Evolutionary conservation across 1,140 invertebrate species (phyloP), one percentile per base, ranked within the genome.

Genomic region (Drosophila orosa): DNA sequence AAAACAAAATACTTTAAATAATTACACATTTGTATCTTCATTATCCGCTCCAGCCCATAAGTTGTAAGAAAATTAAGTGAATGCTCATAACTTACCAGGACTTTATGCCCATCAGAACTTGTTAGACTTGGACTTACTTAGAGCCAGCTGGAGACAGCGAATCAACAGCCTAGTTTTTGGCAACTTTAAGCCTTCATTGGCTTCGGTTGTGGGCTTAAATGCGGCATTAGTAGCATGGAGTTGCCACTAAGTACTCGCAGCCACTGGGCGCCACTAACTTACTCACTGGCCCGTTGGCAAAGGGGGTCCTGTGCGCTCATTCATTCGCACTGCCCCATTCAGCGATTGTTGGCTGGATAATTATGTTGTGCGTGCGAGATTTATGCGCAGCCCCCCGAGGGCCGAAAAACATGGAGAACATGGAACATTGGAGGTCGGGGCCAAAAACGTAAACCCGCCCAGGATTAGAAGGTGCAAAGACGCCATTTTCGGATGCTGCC

Each of bases 311-410:
- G 50, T 24, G 44, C 56, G 44, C 60, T 62, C 75, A 65, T 60
- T 40, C 58, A 74, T 47, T 67, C 62, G 54, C 40, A 50, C 33
- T 60, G 77, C 74, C 81, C 77, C 81, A 83, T 87, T 89, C 87
- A 89, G 76, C 74, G 84, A 71, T 78, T 89, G 84, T 89, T 89
- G 84, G 79, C 84, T 84, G 84, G 84, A 89, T 89, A 89, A 89
- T 89, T 89, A 89, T 89, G 84, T 78, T 87, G 73, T 89, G 80
- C 84, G 84, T 80, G 77, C 39, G 69, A 84, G 84, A 89, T 89
- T 89, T 89, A 89, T 89, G 85, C 67, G 48, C 61, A 57, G 35
- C 35, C 66, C 50, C 50, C 68, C 50, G 9, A n/a, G 54, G 42
- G 31, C 50, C 65, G 52, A 57, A 71, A 47, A 35, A 56, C 65